phyloP scores from a whole-genome alignment of 92 coral and sea anemone genomes.

The Blastomussa wellsi region DNA sequence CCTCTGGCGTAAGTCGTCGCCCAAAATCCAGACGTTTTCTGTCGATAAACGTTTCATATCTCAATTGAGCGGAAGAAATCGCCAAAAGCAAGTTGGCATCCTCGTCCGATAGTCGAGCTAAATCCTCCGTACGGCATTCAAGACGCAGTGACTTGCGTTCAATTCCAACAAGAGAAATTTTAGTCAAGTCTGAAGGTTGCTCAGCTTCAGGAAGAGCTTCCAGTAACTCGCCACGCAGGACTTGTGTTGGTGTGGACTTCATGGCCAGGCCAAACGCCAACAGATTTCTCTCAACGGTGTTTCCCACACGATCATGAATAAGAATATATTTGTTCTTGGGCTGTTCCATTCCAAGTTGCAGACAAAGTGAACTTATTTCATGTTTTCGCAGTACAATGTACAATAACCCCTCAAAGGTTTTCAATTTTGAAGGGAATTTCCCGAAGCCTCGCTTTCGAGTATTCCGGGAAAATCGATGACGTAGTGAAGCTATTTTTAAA shows the following conservation, averaged over 20 bases:
- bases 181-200: slow-evolving; percentile 60
- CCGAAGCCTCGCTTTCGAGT: slow-evolving; percentile 7
- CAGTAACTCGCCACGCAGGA: slow-evolving; percentile 63
- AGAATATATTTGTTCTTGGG: slow-evolving; percentile 34
- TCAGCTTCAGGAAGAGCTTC: slow-evolving; percentile 62
- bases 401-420: not conserved
- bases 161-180: slow-evolving; percentile 58
- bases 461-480: not conserved
- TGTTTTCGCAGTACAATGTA: not conserved
- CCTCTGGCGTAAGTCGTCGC: not conserved
- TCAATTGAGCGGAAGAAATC: slow-evolving; percentile 50
- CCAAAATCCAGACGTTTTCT: slow-evolving; percentile 53
- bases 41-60: slow-evolving; percentile 57
- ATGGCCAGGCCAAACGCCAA: slow-evolving; percentile 14
- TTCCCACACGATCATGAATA: slow-evolving; percentile 47
- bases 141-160: slow-evolving; percentile 16
- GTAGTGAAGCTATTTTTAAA: no score
- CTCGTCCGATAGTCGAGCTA: slow-evolving; percentile 4
- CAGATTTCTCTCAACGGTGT: slow-evolving; percentile 13
- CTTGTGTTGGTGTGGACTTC: slow-evolving; percentile 29
- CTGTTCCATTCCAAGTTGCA: slow-evolving; percentile 29
- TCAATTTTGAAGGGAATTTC: slow-evolving; percentile 22
- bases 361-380: not conserved
- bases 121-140: not conserved
- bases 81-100: slow-evolving; percentile 60